Conservation (phyloP, 1,140 invertebrate genomes). For the Drepana arcuata region DNA sequence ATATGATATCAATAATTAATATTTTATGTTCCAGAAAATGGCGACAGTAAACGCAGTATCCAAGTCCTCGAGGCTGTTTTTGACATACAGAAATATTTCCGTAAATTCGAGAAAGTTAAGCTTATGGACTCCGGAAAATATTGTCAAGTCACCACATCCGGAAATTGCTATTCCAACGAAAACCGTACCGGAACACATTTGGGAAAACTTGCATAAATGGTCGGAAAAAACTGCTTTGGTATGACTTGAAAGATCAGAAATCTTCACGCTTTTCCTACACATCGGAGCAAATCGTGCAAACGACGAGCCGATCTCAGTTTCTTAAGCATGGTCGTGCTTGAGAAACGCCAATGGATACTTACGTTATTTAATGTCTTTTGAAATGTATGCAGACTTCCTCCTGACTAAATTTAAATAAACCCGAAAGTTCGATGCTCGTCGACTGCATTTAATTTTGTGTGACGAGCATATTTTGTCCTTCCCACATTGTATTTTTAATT, state of each 20-base stretch:
- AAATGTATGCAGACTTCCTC: not conserved
- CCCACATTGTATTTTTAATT: not conserved
- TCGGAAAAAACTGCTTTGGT: conserved; percentile 74
- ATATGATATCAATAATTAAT: too few relatives aligned
- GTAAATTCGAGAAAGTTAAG: conserved; percentile 4
- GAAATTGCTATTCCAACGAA: conserved; percentile 60
- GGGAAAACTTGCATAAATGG: conserved; percentile 72
- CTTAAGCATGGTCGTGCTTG: not conserved
- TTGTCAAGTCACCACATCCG: conserved; percentile 45
- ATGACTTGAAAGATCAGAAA: too few relatives aligned
- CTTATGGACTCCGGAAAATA: conserved; percentile 24
- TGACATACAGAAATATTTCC: conserved; percentile 1
- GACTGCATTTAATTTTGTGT: too few relatives aligned
- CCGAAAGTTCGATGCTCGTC: too few relatives aligned
- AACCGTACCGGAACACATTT: conserved; percentile 73
- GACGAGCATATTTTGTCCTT: not conserved
- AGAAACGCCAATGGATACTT: not conserved
- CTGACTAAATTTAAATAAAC: not conserved
- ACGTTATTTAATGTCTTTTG: not conserved
- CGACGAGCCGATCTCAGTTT: not conserved
- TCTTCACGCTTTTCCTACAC: not conserved
- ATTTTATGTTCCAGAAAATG: too few relatives aligned
- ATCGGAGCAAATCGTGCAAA: not conserved
- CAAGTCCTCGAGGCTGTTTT: not conserved
- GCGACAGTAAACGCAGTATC: too few relatives aligned